A percentile compares a stretch with the other conserved stretches of the same genome.
phyloP scores from a whole-genome alignment of 1,140 invertebrate genomes.

The Campoletis sonorensis region DNA sequence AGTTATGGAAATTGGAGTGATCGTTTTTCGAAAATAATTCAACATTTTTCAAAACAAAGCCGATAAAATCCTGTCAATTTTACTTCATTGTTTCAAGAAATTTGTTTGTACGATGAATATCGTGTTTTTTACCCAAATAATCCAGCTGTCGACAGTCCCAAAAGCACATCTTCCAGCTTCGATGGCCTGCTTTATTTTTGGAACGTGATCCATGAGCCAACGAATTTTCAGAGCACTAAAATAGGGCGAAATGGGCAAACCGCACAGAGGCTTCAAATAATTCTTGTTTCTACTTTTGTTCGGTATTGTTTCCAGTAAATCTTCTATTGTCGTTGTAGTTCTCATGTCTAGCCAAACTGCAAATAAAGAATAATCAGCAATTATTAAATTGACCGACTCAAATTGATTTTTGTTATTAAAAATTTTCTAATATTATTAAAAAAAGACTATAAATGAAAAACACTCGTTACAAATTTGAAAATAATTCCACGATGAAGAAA shows the following conservation, averaged over 20 bases:
- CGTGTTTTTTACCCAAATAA: slow-evolving; percentile 86
- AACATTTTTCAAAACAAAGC: too few relatives aligned
- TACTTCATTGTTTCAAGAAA: not conserved
- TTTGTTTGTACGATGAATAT: not conserved
- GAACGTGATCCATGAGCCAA: slow-evolving; percentile 95
- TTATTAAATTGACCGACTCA: not conserved
- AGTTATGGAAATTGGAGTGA: too few relatives aligned
- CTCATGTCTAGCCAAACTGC: slow-evolving; percentile 91
- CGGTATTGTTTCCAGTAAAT: slow-evolving; percentile 85
- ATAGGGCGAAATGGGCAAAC: slow-evolving; percentile 96
- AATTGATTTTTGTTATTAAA: too few relatives aligned
- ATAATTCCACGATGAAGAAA: too few relatives aligned
- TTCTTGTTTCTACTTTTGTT: slow-evolving; percentile 87
- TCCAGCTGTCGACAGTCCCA: slow-evolving; percentile 97
- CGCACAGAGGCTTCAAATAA: slow-evolving; percentile 88
- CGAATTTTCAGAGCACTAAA: slow-evolving; percentile 95
- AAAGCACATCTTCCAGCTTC: slow-evolving; percentile 88
- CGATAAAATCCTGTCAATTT: not conserved
- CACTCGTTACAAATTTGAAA: too few relatives aligned
- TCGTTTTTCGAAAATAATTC: too few relatives aligned
- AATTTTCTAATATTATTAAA: too few relatives aligned
- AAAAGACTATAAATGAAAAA: too few relatives aligned
- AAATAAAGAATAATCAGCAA: not conserved
- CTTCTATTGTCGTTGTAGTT: slow-evolving; percentile 91
- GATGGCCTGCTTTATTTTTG: slow-evolving; percentile 86